phyloP scores from a whole-genome alignment of 2,113 vertebrate genomes.

The Toxotes jaculatrix region DNA sequence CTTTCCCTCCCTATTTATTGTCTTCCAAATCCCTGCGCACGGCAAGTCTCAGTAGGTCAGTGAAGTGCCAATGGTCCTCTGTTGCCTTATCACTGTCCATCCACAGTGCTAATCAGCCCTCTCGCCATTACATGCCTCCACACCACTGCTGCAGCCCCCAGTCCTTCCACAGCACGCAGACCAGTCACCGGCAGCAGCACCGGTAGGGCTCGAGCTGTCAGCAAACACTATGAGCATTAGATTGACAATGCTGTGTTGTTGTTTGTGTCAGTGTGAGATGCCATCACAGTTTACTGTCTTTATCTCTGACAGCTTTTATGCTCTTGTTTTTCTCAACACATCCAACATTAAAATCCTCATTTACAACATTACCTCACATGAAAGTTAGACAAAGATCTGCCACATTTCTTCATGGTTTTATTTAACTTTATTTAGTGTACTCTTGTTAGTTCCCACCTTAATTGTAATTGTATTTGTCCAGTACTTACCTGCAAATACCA shows the following conservation, averaged over 20 bases:
- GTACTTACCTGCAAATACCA: no score
- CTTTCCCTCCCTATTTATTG: background rate
- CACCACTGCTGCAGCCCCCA: background rate
- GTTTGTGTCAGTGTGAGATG: conserved; percentile 27
- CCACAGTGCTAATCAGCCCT: conserved; percentile 23
- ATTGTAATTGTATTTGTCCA: background rate
- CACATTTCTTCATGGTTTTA: background rate
- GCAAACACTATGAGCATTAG: conserved; percentile 1
- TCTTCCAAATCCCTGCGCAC: background rate
- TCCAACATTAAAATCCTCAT: no score
- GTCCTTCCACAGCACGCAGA: background rate
- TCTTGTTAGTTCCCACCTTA: background rate
- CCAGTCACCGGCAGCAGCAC: conserved; percentile 17
- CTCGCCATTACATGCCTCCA: conserved; percentile 11
- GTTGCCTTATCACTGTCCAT: conserved; percentile 15
- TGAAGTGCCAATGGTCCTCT: conserved; percentile 2
- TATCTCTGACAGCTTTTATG: background rate
- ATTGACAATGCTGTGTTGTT: conserved; percentile 7
- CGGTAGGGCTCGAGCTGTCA: conserved; percentile 22
- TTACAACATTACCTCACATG: background rate
- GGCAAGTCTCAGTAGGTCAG: conserved; percentile 10
- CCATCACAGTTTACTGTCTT: conserved; percentile 18
- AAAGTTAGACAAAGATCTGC: background rate
- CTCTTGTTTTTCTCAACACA: background rate
- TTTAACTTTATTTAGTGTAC: no score